Conservation (phyloP, 2,113 vertebrate species). For the Gymnocephalus cernua region DNA sequence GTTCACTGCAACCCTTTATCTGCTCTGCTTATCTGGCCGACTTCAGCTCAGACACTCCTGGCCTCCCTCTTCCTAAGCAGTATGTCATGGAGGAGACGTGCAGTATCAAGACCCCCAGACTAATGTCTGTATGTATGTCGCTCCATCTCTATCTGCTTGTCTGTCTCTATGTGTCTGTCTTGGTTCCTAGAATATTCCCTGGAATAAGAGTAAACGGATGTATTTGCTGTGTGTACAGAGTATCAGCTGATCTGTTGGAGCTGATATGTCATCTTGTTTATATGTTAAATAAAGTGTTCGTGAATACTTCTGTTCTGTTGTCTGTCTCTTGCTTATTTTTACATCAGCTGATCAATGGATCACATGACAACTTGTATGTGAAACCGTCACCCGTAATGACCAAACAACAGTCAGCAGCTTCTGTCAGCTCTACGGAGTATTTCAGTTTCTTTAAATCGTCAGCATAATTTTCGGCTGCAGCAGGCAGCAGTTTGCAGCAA, state of each 20-base stretch:
- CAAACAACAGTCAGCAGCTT: not conserved
- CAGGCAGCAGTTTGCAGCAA: not conserved
- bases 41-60: constrained; percentile 61
- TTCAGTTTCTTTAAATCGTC: not conserved
- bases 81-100: constrained; percentile 51
- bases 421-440: too few species aligned
- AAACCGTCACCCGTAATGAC: not conserved
- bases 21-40: constrained; percentile 60
- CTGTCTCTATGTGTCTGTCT: constrained; percentile 33
- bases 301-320: not conserved
- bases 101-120: constrained; percentile 45
- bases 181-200: not conserved
- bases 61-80: constrained; percentile 51
- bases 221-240: not conserved
- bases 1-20: constrained; percentile 68
- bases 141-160: constrained; percentile 18
- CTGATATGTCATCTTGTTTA: not conserved
- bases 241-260: not conserved
- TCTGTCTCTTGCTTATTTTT: not conserved
- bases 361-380: not conserved
- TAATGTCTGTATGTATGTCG: constrained; percentile 50
- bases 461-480: not conserved
- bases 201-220: not conserved
- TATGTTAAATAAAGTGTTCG: not conserved
- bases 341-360: not conserved